A percentile compares a stretch with the other conserved stretches of the same genome.
phyloP scores from a whole-genome alignment of 1,140 invertebrate species.

The Thalassaphorura encarpata region DNA sequence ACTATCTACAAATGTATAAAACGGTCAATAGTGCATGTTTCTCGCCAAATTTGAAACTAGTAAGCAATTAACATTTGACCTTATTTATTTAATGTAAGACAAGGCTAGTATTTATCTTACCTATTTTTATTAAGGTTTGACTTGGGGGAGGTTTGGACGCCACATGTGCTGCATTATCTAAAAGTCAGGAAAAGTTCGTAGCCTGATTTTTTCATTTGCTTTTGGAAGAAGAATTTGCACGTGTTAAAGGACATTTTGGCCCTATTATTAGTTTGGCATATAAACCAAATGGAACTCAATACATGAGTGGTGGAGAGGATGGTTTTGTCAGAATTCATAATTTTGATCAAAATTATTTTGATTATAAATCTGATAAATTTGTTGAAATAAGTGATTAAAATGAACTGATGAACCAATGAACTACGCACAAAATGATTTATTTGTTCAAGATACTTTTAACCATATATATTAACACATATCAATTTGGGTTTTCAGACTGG shows the following conservation, averaged over 20 bases:
- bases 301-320: conserved; percentile 95
- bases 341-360: conserved; percentile 94
- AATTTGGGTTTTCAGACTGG: no score
- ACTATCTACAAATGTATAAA: conserved; percentile 85
- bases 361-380: conserved; percentile 90
- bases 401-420: no score
- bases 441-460: no score
- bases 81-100: no score
- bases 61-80: no score
- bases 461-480: no score
- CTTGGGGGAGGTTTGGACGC: conserved; percentile 93
- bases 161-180: conserved; percentile 96
- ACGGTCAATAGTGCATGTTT: conserved; percentile 95
- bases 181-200: conserved; percentile 94
- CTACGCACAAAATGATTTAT: no score
- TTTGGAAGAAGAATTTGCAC: conserved; percentile 98
- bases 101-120: no score
- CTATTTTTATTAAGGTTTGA: no score
- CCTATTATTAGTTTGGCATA: conserved; percentile 98
- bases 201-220: conserved; percentile 95
- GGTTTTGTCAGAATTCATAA: conserved; percentile 93
- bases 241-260: conserved; percentile 98
- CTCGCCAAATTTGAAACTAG: conserved; percentile 84
- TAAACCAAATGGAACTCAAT: conserved; percentile 95
- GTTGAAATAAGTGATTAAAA: no score